Evolutionary conservation across 2,888 invertebrate genomes (phyloP), one percentile per base, ranked within the genome.

Genomic region (Diploptera punctata): DNA sequence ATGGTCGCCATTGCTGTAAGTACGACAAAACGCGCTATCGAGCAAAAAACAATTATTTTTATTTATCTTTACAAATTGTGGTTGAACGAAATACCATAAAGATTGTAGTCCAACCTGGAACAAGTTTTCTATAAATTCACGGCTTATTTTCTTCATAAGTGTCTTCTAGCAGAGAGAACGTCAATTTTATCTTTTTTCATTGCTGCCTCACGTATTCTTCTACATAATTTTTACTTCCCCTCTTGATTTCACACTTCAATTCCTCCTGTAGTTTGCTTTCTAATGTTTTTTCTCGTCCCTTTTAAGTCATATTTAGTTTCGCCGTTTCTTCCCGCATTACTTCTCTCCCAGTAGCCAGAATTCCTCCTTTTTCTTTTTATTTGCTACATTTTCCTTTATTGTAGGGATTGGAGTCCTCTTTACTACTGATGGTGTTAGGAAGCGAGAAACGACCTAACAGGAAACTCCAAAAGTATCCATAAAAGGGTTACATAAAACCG

Each of bases 381-480:
- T 68, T 54, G 38, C 52, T 52, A 21, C 49, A 49, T 54, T 38
- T 31, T 21, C 43, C 16, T 33, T 33, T 38, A 38, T 38, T 54
- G 33, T 38, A 24, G 47, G 47, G 65, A 65, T 65, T 65, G 47
- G 44, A 65, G 47, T 5, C 47, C 62, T 47, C 47, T 65, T 65
- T 65, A 44, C 47, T 47, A n/a, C 65, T 65, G 65, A 65, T 65
- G 65, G 29, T 47, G 47, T 65, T 65, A 65, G 65, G 65, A 65
- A 47, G 43, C 24, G 43, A 2, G 29, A 47, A 29, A 47, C 47
- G 65, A 47, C 26, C 18, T 43, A 26, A 24, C 18, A 26, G 65
- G 47, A 65, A n/a, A 24, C 65, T 26, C 44, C 29, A 26, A 26
- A 65, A 65, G 65, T n/a, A 29, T 24, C 65, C 44, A 65, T 65